phyloP scores from a whole-genome alignment of 2,113 vertebrate species.

The Thryonomys swinderianus region DNA sequence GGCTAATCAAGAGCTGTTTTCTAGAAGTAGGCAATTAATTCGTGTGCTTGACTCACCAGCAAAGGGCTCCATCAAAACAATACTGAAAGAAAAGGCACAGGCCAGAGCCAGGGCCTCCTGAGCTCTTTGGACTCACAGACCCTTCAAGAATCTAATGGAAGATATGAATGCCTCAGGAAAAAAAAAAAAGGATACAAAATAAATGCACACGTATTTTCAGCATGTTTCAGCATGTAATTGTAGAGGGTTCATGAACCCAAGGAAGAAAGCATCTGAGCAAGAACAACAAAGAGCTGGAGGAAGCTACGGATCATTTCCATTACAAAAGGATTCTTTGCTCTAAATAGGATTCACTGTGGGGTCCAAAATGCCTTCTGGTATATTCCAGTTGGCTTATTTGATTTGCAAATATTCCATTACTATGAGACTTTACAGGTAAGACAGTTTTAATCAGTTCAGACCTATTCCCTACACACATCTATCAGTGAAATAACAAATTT shows the following conservation, averaged over 20 bases:
- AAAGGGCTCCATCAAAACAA: background rate
- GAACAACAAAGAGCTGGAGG: constrained; percentile 32
- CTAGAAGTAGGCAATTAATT: constrained; percentile 52
- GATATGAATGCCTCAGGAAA: background rate
- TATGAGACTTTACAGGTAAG: constrained; percentile 47
- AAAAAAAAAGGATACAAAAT: background rate
- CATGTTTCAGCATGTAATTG: constrained; percentile 41
- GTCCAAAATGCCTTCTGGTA: constrained; percentile 41
- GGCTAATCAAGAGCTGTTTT: constrained; percentile 41
- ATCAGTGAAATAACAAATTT: constrained; percentile 29
- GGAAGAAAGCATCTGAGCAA: constrained; percentile 22
- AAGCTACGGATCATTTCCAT: constrained; percentile 59
- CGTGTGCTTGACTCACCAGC: background rate
- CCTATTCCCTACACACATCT: constrained; percentile 35
- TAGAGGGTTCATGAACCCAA: background rate
- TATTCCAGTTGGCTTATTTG: constrained; percentile 56
- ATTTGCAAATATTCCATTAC: constrained; percentile 65
- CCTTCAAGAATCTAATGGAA: constrained; percentile 48
- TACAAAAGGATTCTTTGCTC: constrained; percentile 69
- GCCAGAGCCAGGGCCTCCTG: background rate
- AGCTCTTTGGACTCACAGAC: background rate
- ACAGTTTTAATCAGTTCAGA: constrained; percentile 63
- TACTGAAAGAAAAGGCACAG: background rate
- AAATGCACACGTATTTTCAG: background rate
- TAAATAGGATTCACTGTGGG: constrained; percentile 41